Conservation (phyloP, 2,113 vertebrate species). For the Cyprinodon variegatus region DNA sequence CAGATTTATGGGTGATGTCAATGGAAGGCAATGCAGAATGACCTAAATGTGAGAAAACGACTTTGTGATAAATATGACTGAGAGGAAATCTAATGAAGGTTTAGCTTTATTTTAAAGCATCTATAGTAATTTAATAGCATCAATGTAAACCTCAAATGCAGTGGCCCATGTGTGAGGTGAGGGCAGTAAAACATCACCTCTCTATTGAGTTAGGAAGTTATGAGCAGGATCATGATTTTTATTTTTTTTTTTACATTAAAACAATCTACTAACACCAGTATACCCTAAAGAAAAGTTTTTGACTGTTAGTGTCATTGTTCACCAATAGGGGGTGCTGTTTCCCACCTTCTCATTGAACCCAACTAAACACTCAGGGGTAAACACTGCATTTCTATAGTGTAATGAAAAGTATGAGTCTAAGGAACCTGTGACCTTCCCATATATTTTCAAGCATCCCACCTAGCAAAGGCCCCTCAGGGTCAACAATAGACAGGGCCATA, state of each 20-base stretch:
- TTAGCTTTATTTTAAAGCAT: neutral
- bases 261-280: neutral
- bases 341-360: slow-evolving; percentile 8
- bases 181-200: neutral
- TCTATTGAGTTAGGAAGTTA: neutral
- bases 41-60: neutral
- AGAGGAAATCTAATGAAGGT: neutral
- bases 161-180: neutral
- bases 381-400: neutral
- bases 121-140: neutral
- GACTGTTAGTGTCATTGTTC: slow-evolving; percentile 13
- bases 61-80: neutral
- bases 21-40: neutral
- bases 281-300: neutral
- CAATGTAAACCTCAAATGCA: neutral
- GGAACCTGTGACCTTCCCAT: slow-evolving; percentile 24
- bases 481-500: slow-evolving; percentile 28
- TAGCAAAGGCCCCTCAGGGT: slow-evolving; percentile 22
- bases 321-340: slow-evolving; percentile 74
- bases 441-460: slow-evolving; percentile 18
- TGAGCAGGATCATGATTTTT: neutral
- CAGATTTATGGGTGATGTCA: neutral
- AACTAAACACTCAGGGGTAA: neutral
- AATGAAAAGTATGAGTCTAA: neutral
- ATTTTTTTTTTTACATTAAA: neutral